Base-by-base conservation (phyloP, 2,888 invertebrate genomes). In the Agonum fuliginosum region DNA sequence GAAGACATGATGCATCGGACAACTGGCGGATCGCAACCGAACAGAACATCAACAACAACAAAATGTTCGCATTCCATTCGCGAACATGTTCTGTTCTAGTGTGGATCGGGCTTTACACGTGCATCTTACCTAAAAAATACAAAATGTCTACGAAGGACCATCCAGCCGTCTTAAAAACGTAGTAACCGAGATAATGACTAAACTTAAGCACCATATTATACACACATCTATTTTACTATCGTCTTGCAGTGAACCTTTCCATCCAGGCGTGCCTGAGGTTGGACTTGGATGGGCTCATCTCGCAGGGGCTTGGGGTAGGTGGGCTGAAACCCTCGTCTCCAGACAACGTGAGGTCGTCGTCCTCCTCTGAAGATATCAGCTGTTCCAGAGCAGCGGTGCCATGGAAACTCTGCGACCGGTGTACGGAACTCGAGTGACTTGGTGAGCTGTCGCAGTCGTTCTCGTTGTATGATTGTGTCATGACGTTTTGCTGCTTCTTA, bases 361-460 rank as follows among this genome's bases (percentile, higher is more conserved):
- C 87, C 76, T 86, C 86, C 54, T 85, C 85, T 62, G 81, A 81
- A 24, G 84, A 85, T 80, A 85, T 83, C 65, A 85, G 81, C 77
- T 86, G 86, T 80, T 85, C 87, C 77, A 86, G 80, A 58, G 86
- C 87, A 79, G 86, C 87, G 74, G 87, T 87, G 71, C 87, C 87
- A 80, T 87, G 87, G 82, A 87, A 87, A 83, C 87, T 87, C 86
- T 87, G 87, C 72, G 87, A 87, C 78, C 87, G 84, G 81, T 87
- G 87, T 22, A 87, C 87, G 54, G 87, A 87, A 79, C 87, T 86
- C 43, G 86, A 86, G 82, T 86, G 87, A 27, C 87, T 86, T 41
- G 87, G 87, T 51, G 87, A 87, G 80, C 87, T 87, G 80, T 87
- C 87, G 80, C 83, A 84, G 80, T 85, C 85, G 48, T 82, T 82